phyloP scores from a whole-genome alignment of 2,797 vertebrate species.

The Rousettus madagascariensis region DNA sequence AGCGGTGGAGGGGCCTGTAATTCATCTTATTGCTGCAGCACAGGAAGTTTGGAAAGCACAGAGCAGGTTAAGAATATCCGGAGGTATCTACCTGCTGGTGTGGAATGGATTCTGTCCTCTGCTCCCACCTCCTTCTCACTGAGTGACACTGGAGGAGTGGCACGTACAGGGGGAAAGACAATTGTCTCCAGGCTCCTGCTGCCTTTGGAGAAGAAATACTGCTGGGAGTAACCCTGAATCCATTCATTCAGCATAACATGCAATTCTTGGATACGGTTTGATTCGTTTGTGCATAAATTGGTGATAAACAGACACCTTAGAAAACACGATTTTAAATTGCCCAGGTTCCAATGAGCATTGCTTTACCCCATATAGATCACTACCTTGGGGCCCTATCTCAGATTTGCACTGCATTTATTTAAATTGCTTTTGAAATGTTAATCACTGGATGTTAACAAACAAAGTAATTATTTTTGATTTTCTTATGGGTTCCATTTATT shows the following conservation, averaged over 20 bases:
- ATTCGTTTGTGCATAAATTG: neutral
- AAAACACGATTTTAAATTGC: neutral
- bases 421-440: slow-evolving; percentile 69
- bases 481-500: slow-evolving; percentile 55
- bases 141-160: too few relatives aligned
- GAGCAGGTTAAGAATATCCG: neutral
- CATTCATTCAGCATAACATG: neutral
- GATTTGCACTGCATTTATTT: slow-evolving; percentile 38
- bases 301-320: neutral
- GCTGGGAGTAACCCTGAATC: neutral
- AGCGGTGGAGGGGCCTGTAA: too few relatives aligned
- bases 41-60: neutral
- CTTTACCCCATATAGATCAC: neutral
- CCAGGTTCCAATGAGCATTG: neutral
- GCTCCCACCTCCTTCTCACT: neutral
- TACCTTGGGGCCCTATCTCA: slow-evolving; percentile 18
- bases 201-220: neutral
- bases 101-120: neutral
- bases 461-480: slow-evolving; percentile 65
- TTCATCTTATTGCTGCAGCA: neutral
- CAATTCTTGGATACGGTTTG: neutral
- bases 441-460: slow-evolving; percentile 69
- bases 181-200: neutral
- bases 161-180: rapidly evolving
- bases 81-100: neutral